Percentiles rank a stretch among this genome's conserved stretches.
These are phyloP conservation scores for Griposia aprilina DNA, from an alignment of 2,888 invertebrate genomes.

Conservation along the genomic window DNA sequence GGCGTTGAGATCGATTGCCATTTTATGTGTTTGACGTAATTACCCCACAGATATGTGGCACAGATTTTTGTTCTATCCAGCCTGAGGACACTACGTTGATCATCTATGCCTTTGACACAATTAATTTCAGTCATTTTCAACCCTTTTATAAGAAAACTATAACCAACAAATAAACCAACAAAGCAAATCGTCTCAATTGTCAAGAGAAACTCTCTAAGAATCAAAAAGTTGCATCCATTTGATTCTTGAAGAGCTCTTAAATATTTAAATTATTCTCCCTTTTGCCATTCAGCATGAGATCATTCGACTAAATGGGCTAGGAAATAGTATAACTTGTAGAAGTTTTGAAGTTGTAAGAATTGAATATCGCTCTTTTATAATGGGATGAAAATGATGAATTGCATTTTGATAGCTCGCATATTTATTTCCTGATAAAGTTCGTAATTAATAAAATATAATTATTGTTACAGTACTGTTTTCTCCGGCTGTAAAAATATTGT, in stretches of 20 bases:
- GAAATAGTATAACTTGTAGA: slow-evolving; percentile 31
- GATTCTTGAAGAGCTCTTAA: slow-evolving; percentile 9
- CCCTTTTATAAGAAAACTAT: background rate
- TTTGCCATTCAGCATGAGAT: slow-evolving; percentile 37
- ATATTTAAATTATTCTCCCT: slow-evolving; percentile 10
- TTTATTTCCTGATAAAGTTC: too few relatives aligned
- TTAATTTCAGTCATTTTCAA: background rate
- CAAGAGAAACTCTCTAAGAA: slow-evolving; percentile 10
- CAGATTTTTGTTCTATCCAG: background rate
- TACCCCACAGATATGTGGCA: background rate
- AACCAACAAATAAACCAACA: background rate
- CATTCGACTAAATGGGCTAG: slow-evolving; percentile 30
- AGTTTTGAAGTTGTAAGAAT: slow-evolving; percentile 20
- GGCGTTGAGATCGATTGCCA: background rate
- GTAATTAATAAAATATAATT: too few relatives aligned
- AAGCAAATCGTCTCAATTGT: background rate
- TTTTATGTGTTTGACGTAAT: background rate
- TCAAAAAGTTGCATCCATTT: slow-evolving; percentile 6
- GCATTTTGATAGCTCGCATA: background rate
- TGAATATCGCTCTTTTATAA: background rate
- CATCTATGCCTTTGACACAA: background rate
- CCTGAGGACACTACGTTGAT: background rate
- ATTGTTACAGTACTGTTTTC: too few relatives aligned
- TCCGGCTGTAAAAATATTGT: background rate
- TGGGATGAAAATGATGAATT: background rate